Base-by-base conservation (phyloP, 2,113 vertebrate species). In the Silurus glanis region DNA sequence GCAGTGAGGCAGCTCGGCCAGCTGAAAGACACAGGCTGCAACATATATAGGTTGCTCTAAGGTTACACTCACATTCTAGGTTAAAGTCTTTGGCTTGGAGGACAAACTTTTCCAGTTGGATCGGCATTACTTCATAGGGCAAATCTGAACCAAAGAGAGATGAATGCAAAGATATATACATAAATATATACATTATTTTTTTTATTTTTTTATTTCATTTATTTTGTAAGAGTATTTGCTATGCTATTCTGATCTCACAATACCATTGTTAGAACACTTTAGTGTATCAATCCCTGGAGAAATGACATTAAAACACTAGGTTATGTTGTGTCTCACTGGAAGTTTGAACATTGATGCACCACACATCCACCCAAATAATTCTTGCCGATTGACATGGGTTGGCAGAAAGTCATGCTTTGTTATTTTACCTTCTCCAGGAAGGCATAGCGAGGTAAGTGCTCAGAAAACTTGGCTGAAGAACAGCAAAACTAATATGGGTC, bases 21-120 rank as follows among this genome's bases (percentile, higher is more conserved):
- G 89, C 89, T 87, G 81, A 74, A 88, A 84, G 87, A 84, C 84
- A 87, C 90, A 84, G 88, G 69, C 83, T 85, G 81, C 79, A 58
- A 89, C 90, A 91, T 91, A 93, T 86, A 90, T 91, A 93, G 90
- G 86, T 79, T 74, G 69, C 79, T 89, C 89, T 91, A 89, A 88
- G 64, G 84, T 91, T 91, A 91, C 89, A 87, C 87, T 90, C 89
- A 90, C 76, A 76, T 91, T 92, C 86, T 89, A 80, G 69, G 58
- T 84, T 78, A 55, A 64, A 81, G 81, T 81, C 85, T 7, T 69
- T 17, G 13, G 51, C 23, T 21, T 87, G 86, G 80, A 17, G 80
- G 85, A 87, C 88, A 82, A 53, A 58, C 25, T 45, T 79, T 21
- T 64, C 16, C 64, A 37, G 76, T 12, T 61, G 79, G 55, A 51